These are phyloP conservation scores for Netelia melanura DNA, from an alignment of 2,888 invertebrate genomes.

Conservation along the genomic window DNA sequence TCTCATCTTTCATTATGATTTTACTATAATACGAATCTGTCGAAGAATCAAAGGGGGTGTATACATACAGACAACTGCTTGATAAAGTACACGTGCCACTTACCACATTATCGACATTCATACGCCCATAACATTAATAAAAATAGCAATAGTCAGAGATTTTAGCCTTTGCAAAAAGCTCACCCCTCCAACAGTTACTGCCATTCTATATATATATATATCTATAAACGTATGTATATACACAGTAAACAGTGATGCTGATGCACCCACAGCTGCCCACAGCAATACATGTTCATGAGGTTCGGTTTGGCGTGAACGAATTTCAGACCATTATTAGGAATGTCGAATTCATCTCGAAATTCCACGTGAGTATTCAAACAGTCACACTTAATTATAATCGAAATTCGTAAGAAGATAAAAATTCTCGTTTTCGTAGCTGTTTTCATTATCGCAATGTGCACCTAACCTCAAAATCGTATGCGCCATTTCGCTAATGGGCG, in stretches of 20 bases:
- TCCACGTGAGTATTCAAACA: slow-evolving; percentile 34
- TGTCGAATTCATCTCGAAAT: slow-evolving; percentile 43
- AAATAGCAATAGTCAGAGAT: no score
- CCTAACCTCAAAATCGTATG: slow-evolving; percentile 43
- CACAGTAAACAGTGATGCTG: background rate
- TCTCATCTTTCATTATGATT: no score
- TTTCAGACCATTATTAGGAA: slow-evolving; percentile 3
- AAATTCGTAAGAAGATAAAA: background rate
- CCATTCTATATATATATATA: no score
- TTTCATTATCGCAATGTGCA: background rate
- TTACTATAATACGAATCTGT: no score
- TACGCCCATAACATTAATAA: no score
- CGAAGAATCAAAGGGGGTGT: no score
- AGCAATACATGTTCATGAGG: slow-evolving; percentile 12
- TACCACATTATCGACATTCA: no score
- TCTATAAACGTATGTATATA: no score
- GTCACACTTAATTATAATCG: background rate
- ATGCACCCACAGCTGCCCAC: slow-evolving; percentile 20
- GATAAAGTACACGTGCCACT: no score
- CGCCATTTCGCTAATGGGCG: slow-evolving; percentile 21
- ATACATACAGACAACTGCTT: no score
- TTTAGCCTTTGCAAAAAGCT: no score
- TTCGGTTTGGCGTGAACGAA: slow-evolving; percentile 29
- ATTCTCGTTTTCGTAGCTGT: background rate
- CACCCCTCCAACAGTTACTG: no score